A percentile compares a stretch with the other conserved stretches of the same genome.
These are phyloP conservation scores for Eupithecia inturbata DNA, from an alignment of 2,888 invertebrate species.

Conservation along the genomic window DNA sequence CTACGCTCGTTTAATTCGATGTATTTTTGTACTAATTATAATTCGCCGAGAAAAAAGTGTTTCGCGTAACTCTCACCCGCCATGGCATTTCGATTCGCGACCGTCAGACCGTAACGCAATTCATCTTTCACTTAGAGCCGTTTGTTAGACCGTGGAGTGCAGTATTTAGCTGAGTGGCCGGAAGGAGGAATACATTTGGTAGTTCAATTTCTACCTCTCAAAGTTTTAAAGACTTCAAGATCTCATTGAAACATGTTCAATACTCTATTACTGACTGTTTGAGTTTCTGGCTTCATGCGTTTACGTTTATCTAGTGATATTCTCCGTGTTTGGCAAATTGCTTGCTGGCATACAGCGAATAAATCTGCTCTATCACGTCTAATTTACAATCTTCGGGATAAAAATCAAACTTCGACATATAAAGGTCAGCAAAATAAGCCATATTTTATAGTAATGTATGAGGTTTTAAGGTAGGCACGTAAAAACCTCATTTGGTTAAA, in stretches of 20 bases:
- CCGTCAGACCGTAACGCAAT: constrained; percentile 48
- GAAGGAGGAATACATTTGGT: not conserved
- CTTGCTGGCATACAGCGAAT: not conserved
- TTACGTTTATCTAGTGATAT: not conserved
- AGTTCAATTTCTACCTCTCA: not conserved
- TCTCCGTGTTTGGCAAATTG: not conserved
- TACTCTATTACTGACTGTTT: not conserved
- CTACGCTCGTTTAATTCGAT: constrained; percentile 26
- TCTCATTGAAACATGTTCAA: not conserved
- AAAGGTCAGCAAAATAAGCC: not conserved
- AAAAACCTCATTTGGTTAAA: not conserved
- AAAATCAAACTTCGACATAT: not conserved
- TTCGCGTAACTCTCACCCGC: constrained; percentile 48
- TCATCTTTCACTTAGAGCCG: constrained; percentile 24
- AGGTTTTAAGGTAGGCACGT: not conserved
- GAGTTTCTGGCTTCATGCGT: not conserved
- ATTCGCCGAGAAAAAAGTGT: constrained; percentile 49
- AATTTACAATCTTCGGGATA: not conserved
- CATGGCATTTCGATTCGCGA: constrained; percentile 40
- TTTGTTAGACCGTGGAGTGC: constrained; percentile 7
- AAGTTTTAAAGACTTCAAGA: not conserved
- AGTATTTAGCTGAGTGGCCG: not conserved
- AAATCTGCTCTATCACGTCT: not conserved
- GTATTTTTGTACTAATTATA: constrained; percentile 44
- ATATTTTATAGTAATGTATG: not conserved